Conservation (phyloP, 2,113 vertebrate genomes). For the Prinia subflava region DNA sequence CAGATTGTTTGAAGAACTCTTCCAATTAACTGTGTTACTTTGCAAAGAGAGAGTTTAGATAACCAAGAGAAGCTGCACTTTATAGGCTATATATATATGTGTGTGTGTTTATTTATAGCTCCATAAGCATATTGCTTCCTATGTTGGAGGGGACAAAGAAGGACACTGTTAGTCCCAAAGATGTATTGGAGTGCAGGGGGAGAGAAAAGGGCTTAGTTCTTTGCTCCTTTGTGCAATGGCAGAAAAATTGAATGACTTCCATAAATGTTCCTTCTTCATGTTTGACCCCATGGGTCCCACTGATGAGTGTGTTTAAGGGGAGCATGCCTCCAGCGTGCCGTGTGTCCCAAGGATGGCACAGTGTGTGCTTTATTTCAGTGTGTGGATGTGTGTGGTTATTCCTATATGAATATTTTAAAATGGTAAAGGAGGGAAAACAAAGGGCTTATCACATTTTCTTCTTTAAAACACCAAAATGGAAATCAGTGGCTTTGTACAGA, state of each 20-base stretch:
- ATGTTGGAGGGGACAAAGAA: background rate
- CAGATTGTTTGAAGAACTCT: background rate
- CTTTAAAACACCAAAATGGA: background rate
- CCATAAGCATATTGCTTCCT: background rate
- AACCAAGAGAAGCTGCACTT: background rate
- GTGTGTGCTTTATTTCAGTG: background rate
- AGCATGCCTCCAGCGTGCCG: background rate
- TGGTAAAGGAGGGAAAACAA: background rate
- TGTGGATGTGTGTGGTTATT: background rate
- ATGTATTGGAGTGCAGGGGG: background rate
- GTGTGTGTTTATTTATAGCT: background rate
- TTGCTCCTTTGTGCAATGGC: background rate
- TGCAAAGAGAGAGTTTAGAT: background rate
- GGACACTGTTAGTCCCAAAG: background rate
- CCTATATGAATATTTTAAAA: background rate
- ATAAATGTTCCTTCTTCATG: background rate
- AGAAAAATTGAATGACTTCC: background rate
- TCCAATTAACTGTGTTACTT: conserved; percentile 8
- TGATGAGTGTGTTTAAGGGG: background rate
- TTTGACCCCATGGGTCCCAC: background rate
- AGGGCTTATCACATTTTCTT: background rate
- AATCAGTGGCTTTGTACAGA: background rate
- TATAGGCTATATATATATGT: background rate
- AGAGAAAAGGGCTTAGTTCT: background rate
- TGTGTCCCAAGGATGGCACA: background rate